These are phyloP conservation scores for Tragelaphus scriptus DNA, from an alignment of 2,113 vertebrate species.

Conservation along the genomic window DNA sequence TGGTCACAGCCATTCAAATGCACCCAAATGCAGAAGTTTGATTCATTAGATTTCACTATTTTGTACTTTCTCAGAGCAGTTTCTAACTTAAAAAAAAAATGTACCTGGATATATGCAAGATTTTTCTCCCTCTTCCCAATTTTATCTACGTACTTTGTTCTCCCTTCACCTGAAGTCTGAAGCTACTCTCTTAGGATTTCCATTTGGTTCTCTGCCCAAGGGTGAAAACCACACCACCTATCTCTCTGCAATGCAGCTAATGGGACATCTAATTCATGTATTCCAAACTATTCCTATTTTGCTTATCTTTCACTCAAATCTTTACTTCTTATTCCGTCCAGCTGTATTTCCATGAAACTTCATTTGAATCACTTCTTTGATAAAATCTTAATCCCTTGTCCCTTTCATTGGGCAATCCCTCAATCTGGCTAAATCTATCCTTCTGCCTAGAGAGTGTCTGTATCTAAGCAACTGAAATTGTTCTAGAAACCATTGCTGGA, in stretches of 20 bases:
- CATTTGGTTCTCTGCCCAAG: not conserved
- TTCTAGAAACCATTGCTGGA: conserved; percentile 20
- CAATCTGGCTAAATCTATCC: not conserved
- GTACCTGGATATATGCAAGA: not conserved
- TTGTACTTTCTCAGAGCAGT: not conserved
- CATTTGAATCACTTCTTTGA: not conserved
- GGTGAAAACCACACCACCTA: not conserved
- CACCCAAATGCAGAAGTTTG: not conserved
- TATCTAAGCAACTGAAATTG: conserved; percentile 23
- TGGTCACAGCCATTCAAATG: not conserved
- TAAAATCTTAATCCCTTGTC: not conserved
- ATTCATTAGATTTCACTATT: not conserved
- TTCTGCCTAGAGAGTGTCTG: not conserved
- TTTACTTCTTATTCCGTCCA: not conserved
- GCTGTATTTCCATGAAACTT: not conserved
- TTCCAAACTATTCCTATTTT: not conserved
- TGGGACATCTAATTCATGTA: not conserved
- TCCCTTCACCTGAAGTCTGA: not conserved
- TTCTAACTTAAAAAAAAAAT: not conserved
- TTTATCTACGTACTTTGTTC: not conserved
- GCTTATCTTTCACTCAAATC: not conserved
- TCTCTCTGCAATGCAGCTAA: not conserved
- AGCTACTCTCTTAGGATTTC: not conserved
- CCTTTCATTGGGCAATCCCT: not conserved
- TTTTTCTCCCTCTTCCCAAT: not conserved